Base-by-base conservation (phyloP, 2,888 invertebrate species). In the Erebia epiphron region DNA sequence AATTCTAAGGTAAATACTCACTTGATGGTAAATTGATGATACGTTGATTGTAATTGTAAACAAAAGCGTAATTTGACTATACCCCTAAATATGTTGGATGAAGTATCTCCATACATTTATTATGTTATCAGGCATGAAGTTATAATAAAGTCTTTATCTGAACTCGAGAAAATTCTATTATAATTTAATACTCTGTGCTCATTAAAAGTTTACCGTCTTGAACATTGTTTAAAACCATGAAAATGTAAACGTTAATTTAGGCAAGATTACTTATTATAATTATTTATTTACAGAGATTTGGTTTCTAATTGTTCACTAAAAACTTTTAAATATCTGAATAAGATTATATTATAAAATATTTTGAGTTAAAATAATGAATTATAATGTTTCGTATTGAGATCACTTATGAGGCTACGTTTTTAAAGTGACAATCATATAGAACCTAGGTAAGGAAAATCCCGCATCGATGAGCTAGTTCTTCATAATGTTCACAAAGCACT, bases 181-280 rank as follows among this genome's bases (percentile, higher is more conserved):
- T n/a, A 86, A 88, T 88, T 84, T 81, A n/a, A n/a, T 73, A 78
- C 78, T 79, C 81, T 86, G 86, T 84, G 87, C 86, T 79, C 84
- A 86, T 90, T 88, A 90, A 90, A 91, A 91, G 85, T 90, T 91
- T 86, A 80, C 82, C 83, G 80, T 83, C 79, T 86, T 80, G 78
- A 86, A 86, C 69, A 85, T 84, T 79, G 80, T 78, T 81, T 82
- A 71, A 80, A 83, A 88, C 89, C 89, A 88, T 88, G 80, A 82
- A 79, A 80, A 85, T 86, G 87, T 85, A 86, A 79, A 78, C 78
- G 79, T 77, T 82, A 83, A 86, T 88, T 80, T 83, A 80, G 80
- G 79, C 75, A 76, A 79, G 82, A 86, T 88, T 87, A 35, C 35
- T 3, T 26, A 26, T 26, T 35, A 86, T 83, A 84, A 81, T 83